A percentile compares a stretch with the other conserved stretches of the same genome.
phyloP scores from a whole-genome alignment of 1,140 invertebrate genomes.

The Drosophila bipectinata region DNA sequence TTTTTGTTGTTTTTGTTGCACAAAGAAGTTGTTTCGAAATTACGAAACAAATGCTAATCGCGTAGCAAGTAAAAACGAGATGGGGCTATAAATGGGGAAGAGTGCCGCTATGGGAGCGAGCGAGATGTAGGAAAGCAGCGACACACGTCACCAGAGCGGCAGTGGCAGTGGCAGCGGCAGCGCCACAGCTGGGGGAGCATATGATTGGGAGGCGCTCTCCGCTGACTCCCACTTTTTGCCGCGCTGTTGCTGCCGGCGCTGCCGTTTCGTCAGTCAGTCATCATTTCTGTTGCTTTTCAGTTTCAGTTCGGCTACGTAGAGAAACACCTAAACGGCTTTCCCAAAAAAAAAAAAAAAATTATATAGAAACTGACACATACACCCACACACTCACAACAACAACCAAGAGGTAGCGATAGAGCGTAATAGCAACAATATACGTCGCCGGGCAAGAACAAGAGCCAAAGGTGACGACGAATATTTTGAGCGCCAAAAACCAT shows the following conservation, averaged over 20 bases:
- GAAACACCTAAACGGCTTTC: constrained; percentile 45
- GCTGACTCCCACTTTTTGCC: constrained; percentile 11
- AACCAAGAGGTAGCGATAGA: constrained; percentile 12
- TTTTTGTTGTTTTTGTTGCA: constrained; percentile 16
- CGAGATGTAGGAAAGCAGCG: not conserved
- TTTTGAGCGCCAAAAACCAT: constrained; percentile 52
- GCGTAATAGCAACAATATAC: constrained; percentile 12
- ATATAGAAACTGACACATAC: not conserved
- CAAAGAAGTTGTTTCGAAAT: constrained; percentile 49
- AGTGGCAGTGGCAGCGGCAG: not conserved
- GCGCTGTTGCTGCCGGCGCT: constrained; percentile 15
- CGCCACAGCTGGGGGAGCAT: constrained; percentile 1
- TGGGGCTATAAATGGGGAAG: too few species aligned
- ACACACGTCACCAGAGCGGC: constrained; percentile 1
- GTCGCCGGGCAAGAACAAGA: constrained; percentile 3
- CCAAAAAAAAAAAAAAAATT: constrained; percentile 36
- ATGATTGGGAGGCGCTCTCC: constrained; percentile 11
- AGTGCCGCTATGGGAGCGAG: not conserved
- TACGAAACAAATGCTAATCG: constrained; percentile 57
- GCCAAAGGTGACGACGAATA: constrained; percentile 47
- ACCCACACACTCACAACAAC: constrained; percentile 12
- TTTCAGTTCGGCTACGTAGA: constrained; percentile 58
- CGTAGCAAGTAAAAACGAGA: not conserved
- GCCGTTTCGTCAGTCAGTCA: constrained; percentile 50
- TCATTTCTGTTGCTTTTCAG: constrained; percentile 70